These are phyloP conservation scores for Raja brachyura DNA, from an alignment of 2,113 vertebrate genomes.

Conservation along the genomic window DNA sequence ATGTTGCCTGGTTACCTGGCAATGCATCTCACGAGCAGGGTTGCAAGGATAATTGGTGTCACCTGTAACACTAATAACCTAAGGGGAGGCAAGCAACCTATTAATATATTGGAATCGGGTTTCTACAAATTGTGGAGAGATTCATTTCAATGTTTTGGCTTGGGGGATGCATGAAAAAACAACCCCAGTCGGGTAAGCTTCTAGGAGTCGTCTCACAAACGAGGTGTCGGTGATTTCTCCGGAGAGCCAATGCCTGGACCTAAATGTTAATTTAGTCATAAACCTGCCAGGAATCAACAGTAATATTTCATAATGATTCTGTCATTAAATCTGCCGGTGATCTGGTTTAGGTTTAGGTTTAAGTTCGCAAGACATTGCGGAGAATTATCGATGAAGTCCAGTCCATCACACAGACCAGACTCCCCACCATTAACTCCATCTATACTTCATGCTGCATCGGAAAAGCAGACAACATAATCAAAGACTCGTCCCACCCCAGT, in stretches of 20 bases:
- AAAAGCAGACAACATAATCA: no score
- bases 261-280: neutral
- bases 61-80: neutral
- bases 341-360: neutral
- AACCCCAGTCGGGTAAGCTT: neutral
- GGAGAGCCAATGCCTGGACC: neutral
- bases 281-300: neutral
- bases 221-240: neutral
- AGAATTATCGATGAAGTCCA: no score
- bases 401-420: no score
- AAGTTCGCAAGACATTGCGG: no score
- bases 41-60: neutral
- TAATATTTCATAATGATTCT: neutral
- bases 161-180: neutral
- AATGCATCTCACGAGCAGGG: neutral
- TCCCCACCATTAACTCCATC: no score
- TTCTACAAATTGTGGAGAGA: neutral
- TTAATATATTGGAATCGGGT: neutral
- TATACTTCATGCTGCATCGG: no score
- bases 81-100: neutral
- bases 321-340: neutral
- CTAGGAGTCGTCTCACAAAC: neutral
- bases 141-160: neutral
- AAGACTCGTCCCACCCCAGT: no score
- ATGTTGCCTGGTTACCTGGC: neutral